Conservation (phyloP, 2,888 invertebrate species). For the Drosophila barbarae region DNA sequence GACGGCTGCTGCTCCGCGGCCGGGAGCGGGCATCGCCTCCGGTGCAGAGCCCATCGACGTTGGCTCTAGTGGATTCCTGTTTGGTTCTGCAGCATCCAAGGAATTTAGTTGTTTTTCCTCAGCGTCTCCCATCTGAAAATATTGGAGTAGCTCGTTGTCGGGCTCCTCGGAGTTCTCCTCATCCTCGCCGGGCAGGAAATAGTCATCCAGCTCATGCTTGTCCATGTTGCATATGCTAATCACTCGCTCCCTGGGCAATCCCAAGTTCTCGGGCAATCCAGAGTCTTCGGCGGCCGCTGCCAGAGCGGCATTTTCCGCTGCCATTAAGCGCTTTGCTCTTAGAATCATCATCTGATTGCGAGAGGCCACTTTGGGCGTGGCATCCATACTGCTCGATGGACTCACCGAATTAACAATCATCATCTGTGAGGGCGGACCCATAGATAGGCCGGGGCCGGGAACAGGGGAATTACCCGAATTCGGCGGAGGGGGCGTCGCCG, state of each 20-base stretch:
- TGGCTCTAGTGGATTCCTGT: slow-evolving; percentile 74
- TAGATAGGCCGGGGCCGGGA: slow-evolving; percentile 54
- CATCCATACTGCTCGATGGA: slow-evolving; percentile 67
- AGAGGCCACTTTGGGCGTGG: slow-evolving; percentile 79
- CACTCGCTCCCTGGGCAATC: slow-evolving; percentile 84
- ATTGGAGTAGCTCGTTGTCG: slow-evolving; percentile 91
- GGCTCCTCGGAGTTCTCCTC: slow-evolving; percentile 88
- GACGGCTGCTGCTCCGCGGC: slow-evolving; percentile 35
- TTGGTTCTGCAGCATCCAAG: slow-evolving; percentile 77
- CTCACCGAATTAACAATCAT: slow-evolving; percentile 63
- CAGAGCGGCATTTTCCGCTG: slow-evolving; percentile 65
- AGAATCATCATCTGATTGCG: slow-evolving; percentile 80
- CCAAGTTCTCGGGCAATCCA: slow-evolving; percentile 78
- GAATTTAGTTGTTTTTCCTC: slow-evolving; percentile 79
- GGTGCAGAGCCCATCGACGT: slow-evolving; percentile 42
- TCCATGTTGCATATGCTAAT: slow-evolving; percentile 89
- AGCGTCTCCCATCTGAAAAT: slow-evolving; percentile 83
- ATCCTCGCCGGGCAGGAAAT: slow-evolving; percentile 81
- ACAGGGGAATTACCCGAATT: slow-evolving; percentile 12
- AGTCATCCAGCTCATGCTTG: slow-evolving; percentile 90
- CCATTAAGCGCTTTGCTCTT: slow-evolving; percentile 79
- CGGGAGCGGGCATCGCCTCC: slow-evolving; percentile 36
- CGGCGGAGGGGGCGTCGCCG: slow-evolving; percentile 64
- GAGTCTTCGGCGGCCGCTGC: slow-evolving; percentile 60
- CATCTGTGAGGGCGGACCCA: slow-evolving; percentile 79